Evolutionary conservation across 2,113 vertebrate species (phyloP).

Genomic region (Eonycteris spelaea): DNA sequence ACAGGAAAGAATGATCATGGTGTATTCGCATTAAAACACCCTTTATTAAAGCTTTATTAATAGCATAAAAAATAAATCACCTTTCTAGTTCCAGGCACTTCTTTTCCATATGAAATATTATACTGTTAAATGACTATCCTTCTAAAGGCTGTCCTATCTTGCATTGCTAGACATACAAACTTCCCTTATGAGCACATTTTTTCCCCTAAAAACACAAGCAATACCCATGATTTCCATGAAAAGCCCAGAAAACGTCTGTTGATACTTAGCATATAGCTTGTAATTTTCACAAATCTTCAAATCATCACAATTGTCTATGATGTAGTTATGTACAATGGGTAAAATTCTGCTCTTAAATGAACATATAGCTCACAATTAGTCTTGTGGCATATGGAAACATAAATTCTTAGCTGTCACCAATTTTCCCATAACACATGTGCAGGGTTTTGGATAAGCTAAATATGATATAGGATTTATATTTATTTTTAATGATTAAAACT

Average conservation of each 20-base stretch:
- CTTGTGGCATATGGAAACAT: not conserved
- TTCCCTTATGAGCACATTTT: not conserved
- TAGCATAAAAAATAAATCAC: conserved; percentile 56
- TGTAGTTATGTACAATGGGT: not conserved
- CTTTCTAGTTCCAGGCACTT: not conserved
- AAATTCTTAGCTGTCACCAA: not conserved
- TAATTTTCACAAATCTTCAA: conserved; percentile 23
- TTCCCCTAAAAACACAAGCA: not conserved
- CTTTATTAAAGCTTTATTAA: conserved; percentile 49
- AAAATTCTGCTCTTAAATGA: conserved; percentile 33
- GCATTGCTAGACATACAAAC: not conserved
- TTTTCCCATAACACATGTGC: not conserved
- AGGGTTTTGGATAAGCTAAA: not conserved
- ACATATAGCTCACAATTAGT: not conserved
- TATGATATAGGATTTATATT: not conserved
- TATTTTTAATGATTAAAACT: not conserved
- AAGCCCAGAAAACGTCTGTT: not conserved
- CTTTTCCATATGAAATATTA: conserved; percentile 44
- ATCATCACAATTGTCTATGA: not conserved
- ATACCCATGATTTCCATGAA: not conserved
- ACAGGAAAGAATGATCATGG: not conserved
- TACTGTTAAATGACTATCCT: conserved; percentile 6
- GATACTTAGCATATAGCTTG: not conserved
- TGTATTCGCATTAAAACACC: conserved; percentile 39
- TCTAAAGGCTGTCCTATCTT: not conserved